Evolutionary conservation across 2,888 invertebrate species (phyloP).

Genomic region (Beris morrisii): DNA sequence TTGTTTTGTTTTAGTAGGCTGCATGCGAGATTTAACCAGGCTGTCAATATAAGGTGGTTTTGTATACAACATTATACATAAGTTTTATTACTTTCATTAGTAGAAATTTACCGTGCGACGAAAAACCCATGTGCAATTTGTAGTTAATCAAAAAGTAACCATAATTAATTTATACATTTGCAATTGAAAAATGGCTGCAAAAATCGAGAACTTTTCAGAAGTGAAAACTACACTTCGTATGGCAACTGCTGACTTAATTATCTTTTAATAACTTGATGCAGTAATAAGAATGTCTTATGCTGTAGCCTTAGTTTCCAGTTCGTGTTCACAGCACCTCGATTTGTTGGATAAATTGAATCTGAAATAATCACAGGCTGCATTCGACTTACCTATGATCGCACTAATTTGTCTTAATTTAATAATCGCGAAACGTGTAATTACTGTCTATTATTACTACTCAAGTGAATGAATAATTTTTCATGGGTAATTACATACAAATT

Average conservation of each 20-base stretch:
- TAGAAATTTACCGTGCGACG: too few species aligned
- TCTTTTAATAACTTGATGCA: conserved; percentile 21
- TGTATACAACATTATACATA: too few species aligned
- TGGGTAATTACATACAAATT: conserved; percentile 25
- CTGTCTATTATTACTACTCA: conserved; percentile 18
- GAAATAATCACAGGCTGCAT: conserved; percentile 25
- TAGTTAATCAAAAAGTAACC: conserved; percentile 19
- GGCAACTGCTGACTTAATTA: conserved; percentile 30
- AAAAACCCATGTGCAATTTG: background rate
- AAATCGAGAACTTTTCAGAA: background rate
- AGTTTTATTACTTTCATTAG: too few species aligned
- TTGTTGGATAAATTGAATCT: conserved; percentile 25
- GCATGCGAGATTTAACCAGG: too few species aligned
- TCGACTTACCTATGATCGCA: conserved; percentile 18
- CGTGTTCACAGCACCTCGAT: background rate
- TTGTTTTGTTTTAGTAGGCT: too few species aligned
- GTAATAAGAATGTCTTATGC: conserved; percentile 1
- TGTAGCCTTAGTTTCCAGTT: too few species aligned
- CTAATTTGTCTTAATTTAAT: conserved; percentile 33
- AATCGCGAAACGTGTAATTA: conserved; percentile 29
- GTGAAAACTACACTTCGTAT: conserved; percentile 14
- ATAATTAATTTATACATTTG: conserved; percentile 23
- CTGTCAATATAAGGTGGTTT: too few species aligned
- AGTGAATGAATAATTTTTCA: background rate
- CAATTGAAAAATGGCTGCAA: conserved; percentile 17